phyloP scores from a whole-genome alignment of 1,140 invertebrate genomes.

The Manduca sexta region DNA sequence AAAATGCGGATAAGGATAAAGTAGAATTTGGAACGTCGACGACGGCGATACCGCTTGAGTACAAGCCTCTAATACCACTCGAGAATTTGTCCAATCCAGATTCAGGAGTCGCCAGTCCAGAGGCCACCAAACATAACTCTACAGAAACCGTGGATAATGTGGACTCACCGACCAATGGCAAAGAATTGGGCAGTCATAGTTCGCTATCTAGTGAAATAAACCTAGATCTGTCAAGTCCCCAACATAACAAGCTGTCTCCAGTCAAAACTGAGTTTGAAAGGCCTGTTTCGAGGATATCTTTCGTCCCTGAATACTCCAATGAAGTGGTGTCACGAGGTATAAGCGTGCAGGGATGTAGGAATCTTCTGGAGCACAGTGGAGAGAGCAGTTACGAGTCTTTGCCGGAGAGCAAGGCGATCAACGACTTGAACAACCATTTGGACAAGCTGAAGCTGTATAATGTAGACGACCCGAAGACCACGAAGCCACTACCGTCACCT shows the following conservation, averaged over 20 bases:
- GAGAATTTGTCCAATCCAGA: slow-evolving; percentile 70
- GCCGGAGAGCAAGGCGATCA: slow-evolving; percentile 26
- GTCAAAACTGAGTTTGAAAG: slow-evolving; percentile 62
- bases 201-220: slow-evolving; percentile 74
- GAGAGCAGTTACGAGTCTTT: slow-evolving; percentile 48
- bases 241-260: slow-evolving; percentile 36
- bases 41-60: slow-evolving; percentile 48
- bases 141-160: slow-evolving; percentile 68
- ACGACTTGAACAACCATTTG: slow-evolving; percentile 36
- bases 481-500: slow-evolving; percentile 32
- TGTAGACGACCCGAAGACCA: slow-evolving; percentile 31
- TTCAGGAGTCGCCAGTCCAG: slow-evolving; percentile 74
- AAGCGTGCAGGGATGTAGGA: slow-evolving; percentile 45
- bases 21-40: slow-evolving; percentile 45
- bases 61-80: slow-evolving; percentile 51
- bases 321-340: slow-evolving; percentile 54
- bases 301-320: slow-evolving; percentile 58
- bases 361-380: slow-evolving; percentile 47
- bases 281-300: slow-evolving; percentile 71
- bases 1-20: slow-evolving; percentile 72
- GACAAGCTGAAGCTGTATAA: slow-evolving; percentile 45
- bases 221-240: slow-evolving; percentile 69
- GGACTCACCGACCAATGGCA: slow-evolving; percentile 60
- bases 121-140: slow-evolving; percentile 70
- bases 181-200: slow-evolving; percentile 64